Base-by-base conservation (phyloP, 2,113 vertebrate genomes). In the Isurus oxyrinchus region DNA sequence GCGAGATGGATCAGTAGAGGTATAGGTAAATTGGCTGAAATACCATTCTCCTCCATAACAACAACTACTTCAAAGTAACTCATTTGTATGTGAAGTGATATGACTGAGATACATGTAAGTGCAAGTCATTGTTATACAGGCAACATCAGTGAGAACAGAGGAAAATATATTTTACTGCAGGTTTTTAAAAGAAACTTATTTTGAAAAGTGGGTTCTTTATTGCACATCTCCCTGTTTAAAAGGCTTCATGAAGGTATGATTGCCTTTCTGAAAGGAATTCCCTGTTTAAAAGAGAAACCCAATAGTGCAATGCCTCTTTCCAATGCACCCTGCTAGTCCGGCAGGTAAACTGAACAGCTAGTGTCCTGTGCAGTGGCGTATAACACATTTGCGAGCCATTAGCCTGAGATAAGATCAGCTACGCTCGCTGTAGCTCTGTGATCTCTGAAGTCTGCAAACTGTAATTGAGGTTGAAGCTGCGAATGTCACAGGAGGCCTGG, bases 341-440 rank as follows among this genome's bases (percentile, higher is more conserved):
- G 23, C 66, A 72, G 94, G 23, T 95, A 21, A 19, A 27, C 25
- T 95, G 10, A 25, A 53, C 31, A n/a, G 35, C 7, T 27, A 95
- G 44, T 35, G 94, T 6, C 1, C 44, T 72, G 94, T 95, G 94
- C 94, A 95, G 66, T 72, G 94, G 49, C 5, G 67, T 72, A 35
- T 13, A 23, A 95, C 40, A 49, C 94, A 95, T 95, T 95, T 95
- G 94, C 27, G 67, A 72, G 23, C 66, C 94, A 95, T 95, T 95
- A 95, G 66, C 44, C 94, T 53, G 67, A 49, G 94, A 95, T 95
- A 95, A 72, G 44, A 95, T 95, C 94, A 94, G 90, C 90, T 95
- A 49, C 49, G 40, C 23, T 49, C 2, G 35, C 66, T 69, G 40
- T 11, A 53, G 1, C 44, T 72, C 66, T 95, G 94, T 95, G 94